Conservation (phyloP, 2,888 invertebrate species). For the Drosophila neonasuta region DNA sequence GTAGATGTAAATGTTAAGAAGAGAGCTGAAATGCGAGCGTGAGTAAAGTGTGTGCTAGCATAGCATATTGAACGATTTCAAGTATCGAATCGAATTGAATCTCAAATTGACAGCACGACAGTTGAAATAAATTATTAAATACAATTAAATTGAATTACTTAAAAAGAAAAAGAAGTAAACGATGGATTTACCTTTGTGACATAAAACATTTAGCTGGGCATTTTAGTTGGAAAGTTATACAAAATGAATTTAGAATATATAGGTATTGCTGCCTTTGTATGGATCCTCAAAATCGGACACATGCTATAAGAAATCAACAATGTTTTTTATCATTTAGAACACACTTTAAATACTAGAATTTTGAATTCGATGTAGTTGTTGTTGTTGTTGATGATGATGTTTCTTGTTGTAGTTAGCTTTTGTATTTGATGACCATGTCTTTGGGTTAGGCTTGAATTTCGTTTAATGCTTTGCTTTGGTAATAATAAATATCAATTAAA, state of each 20-base stretch:
- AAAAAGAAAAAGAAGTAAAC: slow-evolving; percentile 22
- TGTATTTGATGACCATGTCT: slow-evolving; percentile 13
- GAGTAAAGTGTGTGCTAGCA: slow-evolving; percentile 53
- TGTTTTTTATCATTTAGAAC: slow-evolving; percentile 56
- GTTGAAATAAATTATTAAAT: slow-evolving; percentile 66
- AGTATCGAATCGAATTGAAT: slow-evolving; percentile 35
- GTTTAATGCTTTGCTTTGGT: slow-evolving; percentile 39
- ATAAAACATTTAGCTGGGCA: slow-evolving; percentile 69
- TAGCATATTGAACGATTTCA: slow-evolving; percentile 63
- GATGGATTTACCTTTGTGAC: slow-evolving; percentile 65
- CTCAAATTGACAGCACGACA: slow-evolving; percentile 56
- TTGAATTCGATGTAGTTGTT: background rate
- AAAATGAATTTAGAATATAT: slow-evolving; percentile 87
- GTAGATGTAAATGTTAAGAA: slow-evolving; percentile 36
- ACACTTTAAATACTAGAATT: slow-evolving; percentile 42
- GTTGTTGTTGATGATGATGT: background rate
- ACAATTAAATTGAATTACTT: slow-evolving; percentile 23
- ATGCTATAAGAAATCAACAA: slow-evolving; percentile 84
- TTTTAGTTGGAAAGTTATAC: slow-evolving; percentile 61
- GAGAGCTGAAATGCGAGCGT: slow-evolving; percentile 5
- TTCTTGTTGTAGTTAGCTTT: slow-evolving; percentile 23
- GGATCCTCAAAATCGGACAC: slow-evolving; percentile 87
- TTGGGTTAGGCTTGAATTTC: slow-evolving; percentile 32
- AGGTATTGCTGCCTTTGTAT: slow-evolving; percentile 90
- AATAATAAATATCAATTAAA: slow-evolving; percentile 22